Base-by-base conservation (phyloP, 2,113 vertebrate species). In the Corvus hawaiiensis region DNA sequence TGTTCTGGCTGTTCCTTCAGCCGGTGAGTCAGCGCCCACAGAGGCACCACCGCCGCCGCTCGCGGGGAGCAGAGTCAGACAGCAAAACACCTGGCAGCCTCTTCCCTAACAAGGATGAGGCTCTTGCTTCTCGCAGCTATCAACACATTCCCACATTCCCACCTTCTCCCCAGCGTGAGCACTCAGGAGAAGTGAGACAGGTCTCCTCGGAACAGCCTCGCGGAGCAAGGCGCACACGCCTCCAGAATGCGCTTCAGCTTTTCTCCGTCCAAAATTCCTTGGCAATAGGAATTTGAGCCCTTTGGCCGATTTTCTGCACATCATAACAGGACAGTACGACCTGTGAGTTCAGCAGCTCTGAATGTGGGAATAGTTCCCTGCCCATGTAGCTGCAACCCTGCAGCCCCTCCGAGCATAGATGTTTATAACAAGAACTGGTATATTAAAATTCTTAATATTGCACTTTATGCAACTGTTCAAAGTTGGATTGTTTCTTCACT, bases 261-360 rank as follows among this genome's bases (percentile, higher is more conserved):
- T 49, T 44, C 54, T 72, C 54, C 46, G 77, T 61, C 56, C 80
- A 28, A 54, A 61, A 89, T 28, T 49, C 76, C 56, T 51, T 16
- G 27, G 52, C 56, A 20, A n/a, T 16, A 72, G 48, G 49, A 75
- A 54, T 27, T 54, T 2, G 11, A 90, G 46, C 37, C 62, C 41
- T 48, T 51, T 0, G 10, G 54, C 30, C 74, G 55, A 66, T 68
- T 49, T 87, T 68, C 33, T 44, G 44, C 6, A 1, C 44, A 55
- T 24, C 2, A 1, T 26, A 55, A 39, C 10, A 55, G 55, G 33
- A 24, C 0, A 0, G 44, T 6, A 59, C 0, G 32, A n/a, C 22
- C 28, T 2, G 5, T 7, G 22, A 87, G 71, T 58, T 68, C 68
- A 22, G 35, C 6, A 62, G 32, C 26, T 71, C 66, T 75, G 44